Conservation (phyloP, 2,113 vertebrate genomes). For the Neogale vison region DNA sequence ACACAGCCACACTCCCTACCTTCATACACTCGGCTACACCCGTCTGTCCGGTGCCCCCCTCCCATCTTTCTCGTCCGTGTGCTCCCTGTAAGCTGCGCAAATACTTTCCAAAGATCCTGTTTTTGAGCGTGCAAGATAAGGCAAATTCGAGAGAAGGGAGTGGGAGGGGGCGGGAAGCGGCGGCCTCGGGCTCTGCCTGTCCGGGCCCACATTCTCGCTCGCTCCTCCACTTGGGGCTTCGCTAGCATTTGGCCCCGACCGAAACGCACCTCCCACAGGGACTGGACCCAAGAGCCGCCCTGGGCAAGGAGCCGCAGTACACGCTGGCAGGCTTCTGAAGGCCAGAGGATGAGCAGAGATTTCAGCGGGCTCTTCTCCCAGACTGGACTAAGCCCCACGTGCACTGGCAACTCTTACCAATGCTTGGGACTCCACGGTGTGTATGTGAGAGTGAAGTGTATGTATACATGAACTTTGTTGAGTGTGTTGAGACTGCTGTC, state of each 20-base stretch:
- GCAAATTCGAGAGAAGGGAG: background rate
- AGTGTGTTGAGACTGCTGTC: background rate
- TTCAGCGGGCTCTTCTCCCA: background rate
- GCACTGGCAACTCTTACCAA: background rate
- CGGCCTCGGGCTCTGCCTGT: too few relatives aligned
- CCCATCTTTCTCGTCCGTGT: background rate
- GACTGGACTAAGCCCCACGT: background rate
- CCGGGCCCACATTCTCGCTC: background rate
- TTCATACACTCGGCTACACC: background rate
- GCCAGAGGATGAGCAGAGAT: background rate
- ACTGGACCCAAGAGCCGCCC: background rate
- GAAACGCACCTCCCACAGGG: background rate
- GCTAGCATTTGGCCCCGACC: background rate
- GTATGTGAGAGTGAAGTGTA: background rate
- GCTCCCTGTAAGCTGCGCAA: rapidly evolving
- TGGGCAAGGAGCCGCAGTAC: background rate
- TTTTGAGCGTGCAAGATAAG: rapidly evolving
- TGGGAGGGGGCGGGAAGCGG: background rate
- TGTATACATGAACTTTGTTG: background rate
- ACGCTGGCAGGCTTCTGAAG: background rate
- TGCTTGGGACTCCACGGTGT: background rate
- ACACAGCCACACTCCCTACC: background rate
- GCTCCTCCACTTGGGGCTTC: background rate
- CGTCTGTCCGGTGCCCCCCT: rapidly evolving
- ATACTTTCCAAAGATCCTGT: background rate